A percentile compares a stretch with the other conserved stretches of the same genome.
Conservation (phyloP, 2,113 vertebrate genomes). For the Sula dactylatra region DNA sequence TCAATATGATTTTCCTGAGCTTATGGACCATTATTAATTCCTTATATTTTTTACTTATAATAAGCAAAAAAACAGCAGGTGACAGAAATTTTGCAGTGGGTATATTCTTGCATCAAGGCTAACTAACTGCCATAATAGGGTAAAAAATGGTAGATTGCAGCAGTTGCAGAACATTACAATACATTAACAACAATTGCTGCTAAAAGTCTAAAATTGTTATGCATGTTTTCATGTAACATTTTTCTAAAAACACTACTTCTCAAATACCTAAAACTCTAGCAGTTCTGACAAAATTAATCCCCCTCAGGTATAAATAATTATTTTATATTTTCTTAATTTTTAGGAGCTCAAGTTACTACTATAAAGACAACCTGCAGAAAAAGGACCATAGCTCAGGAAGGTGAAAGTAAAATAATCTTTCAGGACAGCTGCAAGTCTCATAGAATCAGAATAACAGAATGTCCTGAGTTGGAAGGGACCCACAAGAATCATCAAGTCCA, state of each 20-base stretch:
- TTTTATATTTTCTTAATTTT: neutral
- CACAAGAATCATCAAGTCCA: too few relatives aligned
- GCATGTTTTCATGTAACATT: neutral
- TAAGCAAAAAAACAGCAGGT: neutral
- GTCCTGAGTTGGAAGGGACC: too few relatives aligned
- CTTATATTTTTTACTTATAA: neutral
- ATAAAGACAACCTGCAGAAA: neutral
- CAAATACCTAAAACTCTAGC: neutral
- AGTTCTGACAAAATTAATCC: neutral
- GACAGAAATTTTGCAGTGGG: neutral
- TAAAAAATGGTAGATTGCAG: neutral
- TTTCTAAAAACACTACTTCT: neutral
- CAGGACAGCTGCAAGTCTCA: neutral
- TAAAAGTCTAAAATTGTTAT: neutral
- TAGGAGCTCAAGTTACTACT: neutral
- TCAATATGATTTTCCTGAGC: neutral
- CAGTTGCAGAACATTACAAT: neutral
- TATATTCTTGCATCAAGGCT: neutral
- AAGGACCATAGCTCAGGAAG: neutral
- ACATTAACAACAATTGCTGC: neutral
- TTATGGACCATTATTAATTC: neutral
- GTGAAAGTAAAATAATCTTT: neutral
- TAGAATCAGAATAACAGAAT: too few relatives aligned
- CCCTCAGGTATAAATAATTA: neutral
- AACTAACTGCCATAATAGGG: neutral